Percentiles rank a stretch among this genome's conserved stretches.
Evolutionary conservation across 2,113 vertebrate genomes (phyloP).

Genomic region (Ramphastos sulfuratus): DNA sequence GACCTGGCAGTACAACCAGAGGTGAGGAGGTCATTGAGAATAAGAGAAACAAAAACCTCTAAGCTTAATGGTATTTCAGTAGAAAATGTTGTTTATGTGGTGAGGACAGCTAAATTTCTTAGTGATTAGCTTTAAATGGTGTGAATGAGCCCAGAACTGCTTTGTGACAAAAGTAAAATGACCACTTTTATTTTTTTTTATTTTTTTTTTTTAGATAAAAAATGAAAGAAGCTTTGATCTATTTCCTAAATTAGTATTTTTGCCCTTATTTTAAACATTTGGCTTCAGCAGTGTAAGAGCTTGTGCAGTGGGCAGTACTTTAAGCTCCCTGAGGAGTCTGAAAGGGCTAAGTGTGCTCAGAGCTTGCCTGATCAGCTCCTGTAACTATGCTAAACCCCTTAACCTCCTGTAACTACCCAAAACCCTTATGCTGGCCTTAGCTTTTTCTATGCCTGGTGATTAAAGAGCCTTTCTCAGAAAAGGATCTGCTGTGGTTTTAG

Average conservation of each 20-base stretch:
- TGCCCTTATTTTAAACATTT: background rate
- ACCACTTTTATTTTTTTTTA: background rate
- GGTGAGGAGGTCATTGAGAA: background rate
- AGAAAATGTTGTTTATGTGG: background rate
- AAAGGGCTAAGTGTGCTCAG: background rate
- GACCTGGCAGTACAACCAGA: background rate
- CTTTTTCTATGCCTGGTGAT: background rate
- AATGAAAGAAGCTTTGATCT: background rate
- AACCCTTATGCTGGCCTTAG: background rate
- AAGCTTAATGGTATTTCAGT: background rate
- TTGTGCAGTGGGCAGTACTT: background rate
- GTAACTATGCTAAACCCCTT: background rate
- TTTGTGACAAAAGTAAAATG: slow-evolving; percentile 4
- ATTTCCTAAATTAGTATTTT: background rate
- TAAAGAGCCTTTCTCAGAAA: background rate
- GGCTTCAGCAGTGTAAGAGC: background rate
- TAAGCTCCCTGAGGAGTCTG: background rate
- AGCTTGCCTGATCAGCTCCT: background rate
- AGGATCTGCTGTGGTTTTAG: background rate
- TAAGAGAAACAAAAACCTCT: background rate
- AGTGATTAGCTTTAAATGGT: background rate
- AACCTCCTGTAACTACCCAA: background rate
- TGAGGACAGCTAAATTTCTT: background rate
- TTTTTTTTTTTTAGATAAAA: background rate
- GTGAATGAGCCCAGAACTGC: background rate